Base-by-base conservation (phyloP, 2,113 vertebrate species). In the Mystacornis crossleyi region DNA sequence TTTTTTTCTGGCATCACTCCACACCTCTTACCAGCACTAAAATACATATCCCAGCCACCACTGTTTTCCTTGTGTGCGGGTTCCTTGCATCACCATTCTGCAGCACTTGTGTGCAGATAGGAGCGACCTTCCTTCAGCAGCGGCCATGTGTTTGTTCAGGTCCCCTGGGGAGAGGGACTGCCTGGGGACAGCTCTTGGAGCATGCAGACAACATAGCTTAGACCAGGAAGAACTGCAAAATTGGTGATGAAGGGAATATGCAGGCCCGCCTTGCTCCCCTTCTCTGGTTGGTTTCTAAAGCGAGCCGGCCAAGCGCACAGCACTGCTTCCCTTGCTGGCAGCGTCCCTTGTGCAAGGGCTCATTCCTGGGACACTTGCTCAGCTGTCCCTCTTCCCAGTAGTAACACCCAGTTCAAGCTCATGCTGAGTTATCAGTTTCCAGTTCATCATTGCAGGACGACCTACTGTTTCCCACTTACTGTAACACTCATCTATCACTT, bases 261-360 rank as follows among this genome's bases (percentile, higher is more conserved):
- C 23, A 83, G 36, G 31, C 7, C 34, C 19, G 57, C 14, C 34
- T 65, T 2, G 3, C 7, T 70, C 33, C n/a, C 34, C 21, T 55
- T 54, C 75, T 57, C 67, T n/a, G 20, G 29, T 0, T 38, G 57
- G 17, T n/a, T 2, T 4, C 40, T 43, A 13, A 55, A 34, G 38
- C 0, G 0, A 40, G n/a, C 38, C 17, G 81, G 75, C 31, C 23
- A 29, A 72, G 54, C 0, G 1, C 26, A 4, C 31, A 42, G 43
- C 8, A 8, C 25, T 9, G 21, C 51, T 34, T 83, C 47, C 19
- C 25, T 51, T 9, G n/a, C 47, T 34, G 65, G 65, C 55, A 61
- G 33, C 2, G 36, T 36, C 69, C 47, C 81, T 14, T 12, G 21
- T 14, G 20, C 1, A 1, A 75, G 29, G 31, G 48, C 19, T 48